Percentiles rank a stretch among this genome's conserved stretches.
Evolutionary conservation across 2,888 invertebrate species (phyloP).

Genomic region (Harpagoxenus sublaevis): DNA sequence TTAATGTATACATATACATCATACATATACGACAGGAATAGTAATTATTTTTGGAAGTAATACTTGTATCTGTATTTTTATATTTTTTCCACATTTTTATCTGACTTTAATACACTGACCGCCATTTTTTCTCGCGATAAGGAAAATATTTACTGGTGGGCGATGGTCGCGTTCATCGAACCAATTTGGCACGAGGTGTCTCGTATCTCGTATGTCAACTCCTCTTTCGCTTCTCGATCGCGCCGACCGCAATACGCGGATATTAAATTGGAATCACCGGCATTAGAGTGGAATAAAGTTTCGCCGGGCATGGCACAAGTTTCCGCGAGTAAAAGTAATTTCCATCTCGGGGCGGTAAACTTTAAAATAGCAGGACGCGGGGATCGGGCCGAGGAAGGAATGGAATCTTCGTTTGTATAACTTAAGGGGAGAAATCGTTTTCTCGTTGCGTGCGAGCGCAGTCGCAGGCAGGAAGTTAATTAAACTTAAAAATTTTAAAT

Average conservation of each 20-base stretch:
- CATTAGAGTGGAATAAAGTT: slow-evolving; percentile 46
- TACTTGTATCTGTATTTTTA: background rate
- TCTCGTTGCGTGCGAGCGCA: background rate
- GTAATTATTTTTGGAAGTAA: too few relatives aligned
- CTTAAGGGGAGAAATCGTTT: slow-evolving; percentile 33
- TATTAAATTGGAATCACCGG: slow-evolving; percentile 49
- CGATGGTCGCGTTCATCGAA: slow-evolving; percentile 12
- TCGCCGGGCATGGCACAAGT: slow-evolving; percentile 15
- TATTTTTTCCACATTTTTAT: background rate
- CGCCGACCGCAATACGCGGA: slow-evolving; percentile 43
- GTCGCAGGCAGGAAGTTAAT: slow-evolving; percentile 35
- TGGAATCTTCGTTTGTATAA: slow-evolving; percentile 32
- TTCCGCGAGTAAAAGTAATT: slow-evolving; percentile 41
- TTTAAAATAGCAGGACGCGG: slow-evolving; percentile 37
- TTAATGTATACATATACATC: too few relatives aligned
- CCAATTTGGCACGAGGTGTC: slow-evolving; percentile 34
- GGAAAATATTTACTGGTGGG: background rate
- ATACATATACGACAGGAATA: too few relatives aligned
- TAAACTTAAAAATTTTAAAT: slow-evolving; percentile 41
- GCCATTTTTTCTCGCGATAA: slow-evolving; percentile 1
- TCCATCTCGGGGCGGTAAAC: slow-evolving; percentile 36
- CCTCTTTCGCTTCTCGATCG: slow-evolving; percentile 27
- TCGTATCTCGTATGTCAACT: slow-evolving; percentile 29
- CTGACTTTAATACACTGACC: background rate
- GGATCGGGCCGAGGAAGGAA: background rate